Conservation (phyloP, 2,113 vertebrate genomes). For the Chamaetylas fuelleborni region DNA sequence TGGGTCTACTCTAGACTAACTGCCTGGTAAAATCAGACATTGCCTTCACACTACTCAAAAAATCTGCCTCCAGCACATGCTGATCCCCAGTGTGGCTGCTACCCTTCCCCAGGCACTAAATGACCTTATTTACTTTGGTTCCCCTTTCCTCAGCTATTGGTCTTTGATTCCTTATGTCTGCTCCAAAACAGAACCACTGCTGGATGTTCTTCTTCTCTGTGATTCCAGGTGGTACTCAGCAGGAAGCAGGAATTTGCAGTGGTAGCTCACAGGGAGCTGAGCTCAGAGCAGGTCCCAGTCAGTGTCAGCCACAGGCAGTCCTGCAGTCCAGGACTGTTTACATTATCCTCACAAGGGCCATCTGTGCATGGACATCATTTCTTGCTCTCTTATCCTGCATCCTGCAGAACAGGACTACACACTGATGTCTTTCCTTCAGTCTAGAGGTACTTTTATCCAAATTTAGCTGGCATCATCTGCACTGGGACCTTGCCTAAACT, state of each 20-base stretch:
- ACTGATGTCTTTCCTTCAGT: neutral
- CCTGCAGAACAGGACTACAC: neutral
- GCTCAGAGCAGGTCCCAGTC: neutral
- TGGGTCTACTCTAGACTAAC: neutral
- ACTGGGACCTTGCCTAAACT: neutral
- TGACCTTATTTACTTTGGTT: neutral
- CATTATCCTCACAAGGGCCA: neutral
- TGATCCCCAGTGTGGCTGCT: neutral
- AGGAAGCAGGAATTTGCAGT: neutral
- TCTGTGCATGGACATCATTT: neutral
- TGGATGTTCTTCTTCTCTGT: neutral
- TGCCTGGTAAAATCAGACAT: neutral
- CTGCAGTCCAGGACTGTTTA: neutral
- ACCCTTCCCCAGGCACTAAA: neutral
- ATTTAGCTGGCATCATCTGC: neutral
- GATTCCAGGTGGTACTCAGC: neutral
- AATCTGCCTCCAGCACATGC: neutral
- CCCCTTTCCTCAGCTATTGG: neutral
- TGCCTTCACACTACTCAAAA: neutral
- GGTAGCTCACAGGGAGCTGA: neutral
- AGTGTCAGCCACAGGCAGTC: neutral
- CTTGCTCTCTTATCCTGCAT: neutral
- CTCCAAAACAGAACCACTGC: neutral
- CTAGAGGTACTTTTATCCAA: neutral
- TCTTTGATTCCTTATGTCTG: neutral